A percentile compares a stretch with the other conserved stretches of the same genome.
Conservation (phyloP, 2,797 vertebrate species). For the Eleutherodactylus coqui region DNA sequence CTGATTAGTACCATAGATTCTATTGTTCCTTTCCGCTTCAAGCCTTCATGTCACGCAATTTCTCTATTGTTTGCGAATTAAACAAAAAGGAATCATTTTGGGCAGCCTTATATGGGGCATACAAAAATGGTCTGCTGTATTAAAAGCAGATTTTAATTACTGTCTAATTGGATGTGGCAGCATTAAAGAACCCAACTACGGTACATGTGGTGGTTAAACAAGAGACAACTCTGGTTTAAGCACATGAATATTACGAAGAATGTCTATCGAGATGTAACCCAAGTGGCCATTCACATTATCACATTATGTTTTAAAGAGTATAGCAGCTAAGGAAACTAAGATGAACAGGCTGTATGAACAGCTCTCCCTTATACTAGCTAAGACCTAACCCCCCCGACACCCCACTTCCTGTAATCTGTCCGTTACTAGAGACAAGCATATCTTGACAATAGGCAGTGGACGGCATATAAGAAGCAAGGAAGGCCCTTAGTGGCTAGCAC, state of each 20-base stretch:
- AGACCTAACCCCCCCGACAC: too few relatives aligned
- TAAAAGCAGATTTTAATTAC: background rate
- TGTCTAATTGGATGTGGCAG: conserved; percentile 41
- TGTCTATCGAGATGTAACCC: background rate
- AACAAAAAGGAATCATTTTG: conserved; percentile 36
- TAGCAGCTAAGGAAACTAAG: too few relatives aligned
- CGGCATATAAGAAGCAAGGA: too few relatives aligned
- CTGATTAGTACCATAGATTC: conserved; percentile 37
- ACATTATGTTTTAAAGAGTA: too few relatives aligned
- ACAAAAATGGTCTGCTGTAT: conserved; percentile 9
- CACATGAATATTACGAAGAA: background rate
- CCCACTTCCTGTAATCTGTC: too few relatives aligned
- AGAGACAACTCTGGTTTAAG: background rate
- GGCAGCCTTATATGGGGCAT: conserved; percentile 21
- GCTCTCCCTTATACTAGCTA: too few relatives aligned
- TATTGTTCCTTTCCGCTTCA: conserved; percentile 22
- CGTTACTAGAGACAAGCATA: too few relatives aligned
- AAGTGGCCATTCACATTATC: too few relatives aligned
- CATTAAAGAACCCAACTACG: conserved; percentile 2
- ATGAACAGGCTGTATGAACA: too few relatives aligned
- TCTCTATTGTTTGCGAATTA: conserved; percentile 37
- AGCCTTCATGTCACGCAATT: conserved; percentile 42
- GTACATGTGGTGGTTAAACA: background rate
- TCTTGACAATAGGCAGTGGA: too few relatives aligned
- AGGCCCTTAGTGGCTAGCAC: too few relatives aligned